Evolutionary conservation across 2,888 invertebrate species (phyloP).

Genomic region (Rotaria magnacalcarata): DNA sequence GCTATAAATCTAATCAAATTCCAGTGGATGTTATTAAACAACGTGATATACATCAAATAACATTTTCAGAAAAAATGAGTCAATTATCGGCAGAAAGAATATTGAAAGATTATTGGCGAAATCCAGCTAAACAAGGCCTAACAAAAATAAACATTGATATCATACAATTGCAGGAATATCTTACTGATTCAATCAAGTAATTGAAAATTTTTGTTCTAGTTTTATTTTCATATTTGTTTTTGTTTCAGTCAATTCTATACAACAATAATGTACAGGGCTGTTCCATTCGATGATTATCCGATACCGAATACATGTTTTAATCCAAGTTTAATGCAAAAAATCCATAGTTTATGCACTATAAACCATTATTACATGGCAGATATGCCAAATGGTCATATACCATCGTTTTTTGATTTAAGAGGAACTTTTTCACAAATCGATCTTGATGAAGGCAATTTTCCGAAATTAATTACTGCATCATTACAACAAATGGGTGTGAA

Average conservation of each 20-base stretch:
- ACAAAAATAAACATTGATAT: background rate
- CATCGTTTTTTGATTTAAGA: conserved; percentile 13
- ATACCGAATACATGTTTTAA: conserved; percentile 6
- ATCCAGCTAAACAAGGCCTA: background rate
- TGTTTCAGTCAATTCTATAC: conserved; percentile 16
- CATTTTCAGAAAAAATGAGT: background rate
- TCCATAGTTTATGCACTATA: background rate
- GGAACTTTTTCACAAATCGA: background rate
- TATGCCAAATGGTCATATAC: background rate
- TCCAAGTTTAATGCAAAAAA: background rate
- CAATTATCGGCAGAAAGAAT: background rate
- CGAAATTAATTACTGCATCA: background rate
- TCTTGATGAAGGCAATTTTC: background rate
- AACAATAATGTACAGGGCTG: background rate
- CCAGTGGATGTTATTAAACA: background rate
- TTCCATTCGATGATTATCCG: background rate
- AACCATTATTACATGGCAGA: background rate
- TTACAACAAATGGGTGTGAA: background rate
- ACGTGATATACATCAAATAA: conserved; percentile 14
- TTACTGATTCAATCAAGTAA: background rate
- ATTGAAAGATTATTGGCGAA: conserved; percentile 15
- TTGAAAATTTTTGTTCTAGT: background rate
- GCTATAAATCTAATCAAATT: conserved; percentile 4
- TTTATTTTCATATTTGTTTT: background rate
- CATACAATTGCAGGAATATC: background rate